Percentiles rank a stretch among this genome's conserved stretches.
Conservation (phyloP, 53 echinoderm and acorn worm genomes). For the Actinopyga echinites region DNA sequence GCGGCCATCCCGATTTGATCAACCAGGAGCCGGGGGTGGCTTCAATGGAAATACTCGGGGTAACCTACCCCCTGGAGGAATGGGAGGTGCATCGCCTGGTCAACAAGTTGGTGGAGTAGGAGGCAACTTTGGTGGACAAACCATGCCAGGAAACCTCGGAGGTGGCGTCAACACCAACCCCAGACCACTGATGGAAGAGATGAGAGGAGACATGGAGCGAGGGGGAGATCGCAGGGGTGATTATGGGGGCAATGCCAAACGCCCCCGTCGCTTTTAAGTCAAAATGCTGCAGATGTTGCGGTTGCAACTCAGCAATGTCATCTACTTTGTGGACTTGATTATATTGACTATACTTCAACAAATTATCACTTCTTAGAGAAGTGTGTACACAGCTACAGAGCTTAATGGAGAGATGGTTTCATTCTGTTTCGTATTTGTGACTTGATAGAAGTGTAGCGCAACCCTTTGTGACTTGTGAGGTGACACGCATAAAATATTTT, state of each 20-base stretch:
- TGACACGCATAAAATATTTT: no score
- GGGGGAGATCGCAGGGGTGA: neutral
- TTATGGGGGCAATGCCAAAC: neutral
- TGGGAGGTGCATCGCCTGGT: constrained; percentile 32
- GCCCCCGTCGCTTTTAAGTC: constrained; percentile 7
- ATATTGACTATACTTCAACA: no score
- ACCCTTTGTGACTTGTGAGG: no score
- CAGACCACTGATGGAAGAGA: constrained; percentile 31
- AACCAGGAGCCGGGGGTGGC: constrained; percentile 20
- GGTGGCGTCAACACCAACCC: constrained; percentile 26
- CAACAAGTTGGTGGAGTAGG: constrained; percentile 3
- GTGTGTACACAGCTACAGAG: no score
- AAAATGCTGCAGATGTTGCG: neutral
- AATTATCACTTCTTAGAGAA: no score
- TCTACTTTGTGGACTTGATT: no score
- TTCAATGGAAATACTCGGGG: constrained; percentile 24
- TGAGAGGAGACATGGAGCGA: neutral
- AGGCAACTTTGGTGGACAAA: constrained; percentile 30
- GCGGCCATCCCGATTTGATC: constrained; percentile 23
- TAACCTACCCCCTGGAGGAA: constrained; percentile 3
- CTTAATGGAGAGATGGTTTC: no score
- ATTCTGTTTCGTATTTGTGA: no score
- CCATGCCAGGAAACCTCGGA: constrained; percentile 4
- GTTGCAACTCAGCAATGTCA: neutral
- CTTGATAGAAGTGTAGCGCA: no score